phyloP scores from a whole-genome alignment of 1,140 invertebrate genomes.

The Drosophila punjabiensis region DNA sequence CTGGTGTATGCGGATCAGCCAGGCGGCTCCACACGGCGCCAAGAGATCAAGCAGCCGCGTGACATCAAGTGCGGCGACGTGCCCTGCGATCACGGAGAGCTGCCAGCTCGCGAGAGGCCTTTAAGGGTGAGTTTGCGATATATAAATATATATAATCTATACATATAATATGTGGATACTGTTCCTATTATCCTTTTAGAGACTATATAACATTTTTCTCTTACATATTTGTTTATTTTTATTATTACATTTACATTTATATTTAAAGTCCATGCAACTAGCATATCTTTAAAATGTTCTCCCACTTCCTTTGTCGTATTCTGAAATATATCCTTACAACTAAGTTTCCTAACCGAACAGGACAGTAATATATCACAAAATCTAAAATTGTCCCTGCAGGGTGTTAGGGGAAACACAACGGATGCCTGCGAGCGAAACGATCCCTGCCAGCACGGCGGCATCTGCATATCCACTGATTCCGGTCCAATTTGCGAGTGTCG shows the following conservation, averaged over 20 bases:
- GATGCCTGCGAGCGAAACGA: slow-evolving; percentile 94
- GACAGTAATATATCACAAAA: background rate
- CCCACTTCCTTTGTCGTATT: background rate
- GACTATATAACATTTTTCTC: background rate
- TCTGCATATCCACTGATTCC: slow-evolving; percentile 97
- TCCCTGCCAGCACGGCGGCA: slow-evolving; percentile 96
- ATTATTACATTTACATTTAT: background rate
- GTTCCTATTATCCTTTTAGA: background rate
- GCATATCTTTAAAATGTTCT: no score
- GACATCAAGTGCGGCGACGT: slow-evolving; percentile 88
- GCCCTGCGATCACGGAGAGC: slow-evolving; percentile 79
- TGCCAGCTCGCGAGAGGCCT: slow-evolving; percentile 78
- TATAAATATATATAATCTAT: background rate
- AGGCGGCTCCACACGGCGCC: slow-evolving; percentile 89
- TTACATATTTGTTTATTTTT: background rate
- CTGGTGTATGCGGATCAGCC: slow-evolving; percentile 94
- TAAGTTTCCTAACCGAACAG: background rate
- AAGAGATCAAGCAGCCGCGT: slow-evolving; percentile 91
- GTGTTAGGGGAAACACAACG: slow-evolving; percentile 86
- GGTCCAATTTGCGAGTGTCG: slow-evolving; percentile 97
- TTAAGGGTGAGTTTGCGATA: slow-evolving; percentile 63
- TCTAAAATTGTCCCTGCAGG: slow-evolving; percentile 31
- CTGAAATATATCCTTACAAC: no score
- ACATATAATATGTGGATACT: background rate
- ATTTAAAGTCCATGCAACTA: no score